Evolutionary conservation across 2,888 invertebrate genomes (phyloP).

Genomic region (Gandaritis pyraliata): DNA sequence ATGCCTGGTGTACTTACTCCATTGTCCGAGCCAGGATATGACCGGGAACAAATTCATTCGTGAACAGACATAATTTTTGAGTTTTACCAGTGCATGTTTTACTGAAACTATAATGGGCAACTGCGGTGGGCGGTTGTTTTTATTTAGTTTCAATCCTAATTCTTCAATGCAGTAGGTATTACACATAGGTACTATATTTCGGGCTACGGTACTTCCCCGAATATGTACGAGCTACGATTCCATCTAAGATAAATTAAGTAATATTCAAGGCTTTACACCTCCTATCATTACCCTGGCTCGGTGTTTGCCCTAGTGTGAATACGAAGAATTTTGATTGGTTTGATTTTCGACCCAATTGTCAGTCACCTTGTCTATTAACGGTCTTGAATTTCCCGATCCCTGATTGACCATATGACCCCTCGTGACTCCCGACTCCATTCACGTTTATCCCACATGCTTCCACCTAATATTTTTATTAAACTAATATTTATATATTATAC

Average conservation of each 20-base stretch:
- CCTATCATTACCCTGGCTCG: background rate
- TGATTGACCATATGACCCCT: conserved; percentile 60
- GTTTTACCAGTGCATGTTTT: no score
- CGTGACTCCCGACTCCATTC: conserved; percentile 57
- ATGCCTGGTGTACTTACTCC: conserved; percentile 2
- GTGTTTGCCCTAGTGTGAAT: conserved; percentile 9
- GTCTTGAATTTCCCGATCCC: conserved; percentile 42
- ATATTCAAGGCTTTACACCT: background rate
- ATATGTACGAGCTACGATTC: background rate
- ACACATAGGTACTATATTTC: no score
- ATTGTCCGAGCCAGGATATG: conserved; percentile 2
- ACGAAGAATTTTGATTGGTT: conserved; percentile 23
- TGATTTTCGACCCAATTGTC: conserved; percentile 29
- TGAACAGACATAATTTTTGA: background rate
- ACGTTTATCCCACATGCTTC: conserved; percentile 51
- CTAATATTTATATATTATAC: conserved; percentile 33
- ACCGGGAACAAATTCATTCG: background rate
- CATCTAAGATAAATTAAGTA: no score
- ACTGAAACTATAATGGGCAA: no score
- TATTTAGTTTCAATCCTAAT: no score
- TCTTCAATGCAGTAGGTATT: no score
- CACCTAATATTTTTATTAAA: conserved; percentile 45
- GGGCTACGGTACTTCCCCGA: background rate
- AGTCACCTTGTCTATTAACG: conserved; percentile 41
- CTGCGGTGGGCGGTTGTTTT: no score